phyloP scores from a whole-genome alignment of 2,797 vertebrate genomes.

The Macropodus opercularis region DNA sequence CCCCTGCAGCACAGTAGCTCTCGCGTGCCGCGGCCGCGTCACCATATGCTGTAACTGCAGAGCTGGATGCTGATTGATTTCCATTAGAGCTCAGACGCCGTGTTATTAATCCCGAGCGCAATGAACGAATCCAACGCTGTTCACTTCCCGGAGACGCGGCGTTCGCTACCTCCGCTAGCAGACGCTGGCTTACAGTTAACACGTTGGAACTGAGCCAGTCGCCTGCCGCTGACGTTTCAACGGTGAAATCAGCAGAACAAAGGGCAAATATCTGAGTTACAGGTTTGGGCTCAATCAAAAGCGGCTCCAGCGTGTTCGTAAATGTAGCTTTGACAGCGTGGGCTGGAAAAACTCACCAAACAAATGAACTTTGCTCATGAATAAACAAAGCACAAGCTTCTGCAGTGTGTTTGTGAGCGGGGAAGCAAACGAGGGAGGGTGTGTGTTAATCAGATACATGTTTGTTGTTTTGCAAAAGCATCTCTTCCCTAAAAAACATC shows the following conservation, averaged over 20 bases:
- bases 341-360: neutral
- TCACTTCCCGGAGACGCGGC: constrained; percentile 12
- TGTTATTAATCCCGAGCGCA: constrained; percentile 48
- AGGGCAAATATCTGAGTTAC: neutral
- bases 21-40: constrained; percentile 36
- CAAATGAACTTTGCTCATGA: neutral
- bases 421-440: neutral
- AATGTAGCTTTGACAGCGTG: neutral
- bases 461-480: constrained; percentile 15
- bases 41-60: constrained; percentile 43
- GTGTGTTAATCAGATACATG: constrained; percentile 14
- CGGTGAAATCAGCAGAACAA: neutral
- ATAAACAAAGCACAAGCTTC: no score
- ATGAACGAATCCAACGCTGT: constrained; percentile 34
- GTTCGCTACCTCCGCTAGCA: neutral
- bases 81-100: constrained; percentile 38
- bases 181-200: neutral
- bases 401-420: neutral
- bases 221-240: neutral
- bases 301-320: neutral
- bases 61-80: constrained; percentile 57
- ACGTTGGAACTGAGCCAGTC: neutral
- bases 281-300: neutral
- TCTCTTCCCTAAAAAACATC: constrained; percentile 4
- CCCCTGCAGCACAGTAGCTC: constrained; percentile 17